These are phyloP conservation scores for Gymnorhina tibicen DNA, from an alignment of 2,113 vertebrate species.

Conservation along the genomic window DNA sequence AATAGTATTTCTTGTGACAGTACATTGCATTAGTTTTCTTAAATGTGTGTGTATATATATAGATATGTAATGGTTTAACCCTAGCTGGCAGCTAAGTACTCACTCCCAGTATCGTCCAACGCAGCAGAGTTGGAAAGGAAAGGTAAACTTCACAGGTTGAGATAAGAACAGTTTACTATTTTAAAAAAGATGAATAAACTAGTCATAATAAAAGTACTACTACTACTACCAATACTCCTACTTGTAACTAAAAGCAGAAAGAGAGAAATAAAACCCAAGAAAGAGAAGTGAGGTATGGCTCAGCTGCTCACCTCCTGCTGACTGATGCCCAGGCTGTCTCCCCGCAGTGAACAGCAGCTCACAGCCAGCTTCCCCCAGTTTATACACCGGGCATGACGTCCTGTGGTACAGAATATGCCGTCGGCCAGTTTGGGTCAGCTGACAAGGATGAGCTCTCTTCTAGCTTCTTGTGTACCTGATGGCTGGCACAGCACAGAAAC, in stretches of 20 bases:
- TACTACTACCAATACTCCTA: neutral
- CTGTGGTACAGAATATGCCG: neutral
- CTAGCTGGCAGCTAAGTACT: neutral
- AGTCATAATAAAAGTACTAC: neutral
- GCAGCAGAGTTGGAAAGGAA: neutral
- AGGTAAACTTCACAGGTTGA: neutral
- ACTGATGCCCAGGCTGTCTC: neutral
- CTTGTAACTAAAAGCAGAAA: neutral
- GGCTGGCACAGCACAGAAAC: neutral
- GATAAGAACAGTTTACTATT: neutral
- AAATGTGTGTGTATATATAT: neutral
- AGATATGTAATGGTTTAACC: neutral
- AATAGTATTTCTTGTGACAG: neutral
- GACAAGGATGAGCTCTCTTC: too few relatives aligned
- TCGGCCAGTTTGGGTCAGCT: too few relatives aligned
- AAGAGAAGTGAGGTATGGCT: neutral
- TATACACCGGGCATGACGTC: too few relatives aligned
- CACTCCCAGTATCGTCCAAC: neutral
- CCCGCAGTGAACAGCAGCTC: neutral
- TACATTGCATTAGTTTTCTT: neutral
- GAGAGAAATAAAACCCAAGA: neutral
- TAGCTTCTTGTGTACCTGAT: neutral
- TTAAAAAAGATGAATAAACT: neutral
- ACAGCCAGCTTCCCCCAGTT: neutral
- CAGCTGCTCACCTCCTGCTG: neutral